Conservation (phyloP, 2,113 vertebrate species). For the Hippoglossus stenolepis region DNA sequence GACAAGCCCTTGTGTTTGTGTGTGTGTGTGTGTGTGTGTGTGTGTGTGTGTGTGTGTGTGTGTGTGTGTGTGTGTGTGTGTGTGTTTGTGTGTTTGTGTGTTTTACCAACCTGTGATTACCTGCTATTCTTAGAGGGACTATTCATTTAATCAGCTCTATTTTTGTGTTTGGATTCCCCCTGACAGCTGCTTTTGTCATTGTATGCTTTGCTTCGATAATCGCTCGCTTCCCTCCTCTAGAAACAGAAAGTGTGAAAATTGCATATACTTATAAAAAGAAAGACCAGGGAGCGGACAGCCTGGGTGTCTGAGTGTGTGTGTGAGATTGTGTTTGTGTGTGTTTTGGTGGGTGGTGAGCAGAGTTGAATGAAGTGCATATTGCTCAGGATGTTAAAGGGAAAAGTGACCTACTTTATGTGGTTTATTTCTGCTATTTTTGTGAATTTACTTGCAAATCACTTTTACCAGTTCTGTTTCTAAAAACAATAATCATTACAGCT, state of each 20-base stretch:
- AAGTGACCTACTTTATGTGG: neutral
- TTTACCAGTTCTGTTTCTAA: too few relatives aligned
- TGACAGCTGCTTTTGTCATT: conserved; percentile 34
- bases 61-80: conserved; percentile 5
- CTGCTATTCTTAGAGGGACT: conserved; percentile 51
- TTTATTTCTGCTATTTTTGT: neutral
- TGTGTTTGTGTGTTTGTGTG: conserved; percentile 2
- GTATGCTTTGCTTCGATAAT: conserved; percentile 42
- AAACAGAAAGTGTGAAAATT: conserved; percentile 53
- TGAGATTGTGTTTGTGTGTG: conserved; percentile 4
- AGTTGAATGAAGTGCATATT: neutral
- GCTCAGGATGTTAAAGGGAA: neutral
- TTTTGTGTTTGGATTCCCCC: conserved; percentile 44
- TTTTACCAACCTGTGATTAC: conserved; percentile 66
- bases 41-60: conserved; percentile 12
- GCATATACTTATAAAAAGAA: conserved; percentile 32
- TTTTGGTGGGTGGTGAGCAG: neutral
- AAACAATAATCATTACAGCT: too few relatives aligned
- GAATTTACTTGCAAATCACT: too few relatives aligned
- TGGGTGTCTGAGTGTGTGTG: neutral
- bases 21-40: conserved; percentile 14
- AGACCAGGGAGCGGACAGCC: neutral
- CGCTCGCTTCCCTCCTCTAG: conserved; percentile 6
- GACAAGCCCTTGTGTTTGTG: conserved; percentile 13
- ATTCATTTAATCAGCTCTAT: conserved; percentile 46